phyloP scores from a whole-genome alignment of 2,113 vertebrate species.

The Clarias macrocephalus region DNA sequence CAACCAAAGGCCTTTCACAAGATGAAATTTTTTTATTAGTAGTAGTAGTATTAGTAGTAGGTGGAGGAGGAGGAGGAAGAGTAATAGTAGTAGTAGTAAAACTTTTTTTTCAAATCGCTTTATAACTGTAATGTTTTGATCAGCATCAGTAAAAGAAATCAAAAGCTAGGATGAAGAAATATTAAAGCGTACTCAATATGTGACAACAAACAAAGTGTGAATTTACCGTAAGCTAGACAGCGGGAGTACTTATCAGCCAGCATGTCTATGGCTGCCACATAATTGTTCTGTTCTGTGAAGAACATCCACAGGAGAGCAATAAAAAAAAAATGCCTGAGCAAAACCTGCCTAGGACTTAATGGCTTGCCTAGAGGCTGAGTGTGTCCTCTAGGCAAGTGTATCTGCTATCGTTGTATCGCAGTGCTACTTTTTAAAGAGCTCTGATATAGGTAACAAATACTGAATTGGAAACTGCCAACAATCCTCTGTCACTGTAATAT shows the following conservation, averaged over 20 bases:
- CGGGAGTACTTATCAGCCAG: background rate
- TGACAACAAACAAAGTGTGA: background rate
- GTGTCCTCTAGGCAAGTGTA: too few relatives aligned
- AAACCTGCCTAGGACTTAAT: conserved; percentile 21
- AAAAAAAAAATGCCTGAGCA: conserved; percentile 32
- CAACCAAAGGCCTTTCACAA: background rate
- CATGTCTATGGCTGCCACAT: background rate
- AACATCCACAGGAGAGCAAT: conserved; percentile 32
- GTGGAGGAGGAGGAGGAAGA: too few relatives aligned
- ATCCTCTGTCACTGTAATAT: background rate
- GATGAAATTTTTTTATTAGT: background rate
- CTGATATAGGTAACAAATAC: conserved; percentile 11
- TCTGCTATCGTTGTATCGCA: background rate
- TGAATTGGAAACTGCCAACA: conserved; percentile 21
- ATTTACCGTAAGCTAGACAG: background rate
- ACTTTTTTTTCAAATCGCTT: background rate
- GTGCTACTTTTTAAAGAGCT: background rate
- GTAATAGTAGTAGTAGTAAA: background rate
- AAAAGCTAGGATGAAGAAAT: background rate
- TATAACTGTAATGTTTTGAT: background rate
- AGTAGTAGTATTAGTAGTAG: too few relatives aligned
- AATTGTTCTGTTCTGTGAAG: conserved; percentile 23
- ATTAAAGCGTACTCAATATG: background rate
- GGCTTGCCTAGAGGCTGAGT: conserved; percentile 15
- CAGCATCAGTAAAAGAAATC: background rate